These are phyloP conservation scores for Epistrophella euchroma DNA, from an alignment of 2,888 invertebrate species.

Conservation along the genomic window DNA sequence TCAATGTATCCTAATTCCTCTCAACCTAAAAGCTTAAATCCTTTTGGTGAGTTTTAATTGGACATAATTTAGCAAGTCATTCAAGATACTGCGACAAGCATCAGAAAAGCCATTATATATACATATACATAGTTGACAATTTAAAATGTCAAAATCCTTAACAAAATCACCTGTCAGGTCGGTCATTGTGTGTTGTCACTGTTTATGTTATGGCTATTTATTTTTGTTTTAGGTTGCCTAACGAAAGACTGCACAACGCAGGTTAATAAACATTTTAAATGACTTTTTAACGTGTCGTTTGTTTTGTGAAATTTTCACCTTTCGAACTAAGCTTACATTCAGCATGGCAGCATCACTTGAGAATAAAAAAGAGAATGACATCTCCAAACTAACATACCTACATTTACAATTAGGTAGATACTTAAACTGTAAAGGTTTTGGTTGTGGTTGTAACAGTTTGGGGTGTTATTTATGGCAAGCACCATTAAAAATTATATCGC, in stretches of 20 bases:
- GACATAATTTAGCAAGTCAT: slow-evolving; percentile 24
- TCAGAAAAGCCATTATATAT: slow-evolving; percentile 31
- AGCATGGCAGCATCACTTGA: slow-evolving; percentile 28
- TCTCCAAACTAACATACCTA: too few relatives aligned
- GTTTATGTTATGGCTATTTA: slow-evolving; percentile 12
- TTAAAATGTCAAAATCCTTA: slow-evolving; percentile 6
- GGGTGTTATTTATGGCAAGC: slow-evolving; percentile 54
- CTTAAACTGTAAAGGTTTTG: too few relatives aligned
- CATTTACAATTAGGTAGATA: too few relatives aligned
- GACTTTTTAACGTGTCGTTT: slow-evolving; percentile 64
- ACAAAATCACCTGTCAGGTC: slow-evolving; percentile 57
- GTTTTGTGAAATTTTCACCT: slow-evolving; percentile 73
- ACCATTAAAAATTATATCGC: slow-evolving; percentile 31
- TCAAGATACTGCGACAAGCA: slow-evolving; percentile 36
- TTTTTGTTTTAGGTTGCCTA: slow-evolving; percentile 19
- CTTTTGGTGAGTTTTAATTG: slow-evolving; percentile 51
- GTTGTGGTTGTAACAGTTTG: slow-evolving; percentile 7
- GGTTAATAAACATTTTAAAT: slow-evolving; percentile 74
- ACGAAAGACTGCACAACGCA: slow-evolving; percentile 67
- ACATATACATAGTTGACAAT: slow-evolving; percentile 17
- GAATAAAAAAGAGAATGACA: neutral
- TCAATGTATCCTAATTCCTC: neutral
- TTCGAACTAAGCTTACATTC: slow-evolving; percentile 43
- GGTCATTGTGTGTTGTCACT: slow-evolving; percentile 9
- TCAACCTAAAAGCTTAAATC: slow-evolving; percentile 42